A percentile compares a stretch with the other conserved stretches of the same genome.
phyloP scores from a whole-genome alignment of 2,113 vertebrate species.

The Rhipidura dahli region DNA sequence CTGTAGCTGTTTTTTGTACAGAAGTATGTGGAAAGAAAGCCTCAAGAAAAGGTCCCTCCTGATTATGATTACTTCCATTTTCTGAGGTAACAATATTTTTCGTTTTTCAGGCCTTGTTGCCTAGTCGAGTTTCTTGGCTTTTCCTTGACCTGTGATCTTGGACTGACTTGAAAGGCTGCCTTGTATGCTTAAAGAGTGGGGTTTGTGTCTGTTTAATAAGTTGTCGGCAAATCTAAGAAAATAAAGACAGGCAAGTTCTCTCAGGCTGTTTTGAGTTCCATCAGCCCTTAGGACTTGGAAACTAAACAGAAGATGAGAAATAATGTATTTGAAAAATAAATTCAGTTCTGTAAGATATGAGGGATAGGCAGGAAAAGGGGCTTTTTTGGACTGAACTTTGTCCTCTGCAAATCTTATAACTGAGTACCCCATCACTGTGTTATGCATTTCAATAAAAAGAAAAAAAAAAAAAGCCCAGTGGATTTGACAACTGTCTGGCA shows the following conservation, averaged over 20 bases:
- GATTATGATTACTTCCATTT: background rate
- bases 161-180: constrained; percentile 33
- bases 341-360: background rate
- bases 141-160: constrained; percentile 35
- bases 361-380: background rate
- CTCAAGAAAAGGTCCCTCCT: background rate
- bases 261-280: constrained; percentile 20
- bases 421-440: background rate
- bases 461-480: background rate
- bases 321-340: constrained; percentile 10
- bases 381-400: background rate
- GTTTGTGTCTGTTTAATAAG: constrained; percentile 47
- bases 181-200: background rate
- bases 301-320: constrained; percentile 37
- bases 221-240: constrained; percentile 18
- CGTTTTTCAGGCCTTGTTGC: constrained; percentile 19
- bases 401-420: background rate
- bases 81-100: background rate
- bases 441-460: constrained; percentile 9
- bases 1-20: background rate
- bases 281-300: constrained; percentile 21
- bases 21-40: background rate
- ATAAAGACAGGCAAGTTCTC: constrained; percentile 11
- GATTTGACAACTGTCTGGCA: constrained; percentile 35
- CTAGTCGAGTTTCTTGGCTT: constrained; percentile 7